phyloP scores from a whole-genome alignment of 2,888 invertebrate species.

The Pasiphila rectangulata region DNA sequence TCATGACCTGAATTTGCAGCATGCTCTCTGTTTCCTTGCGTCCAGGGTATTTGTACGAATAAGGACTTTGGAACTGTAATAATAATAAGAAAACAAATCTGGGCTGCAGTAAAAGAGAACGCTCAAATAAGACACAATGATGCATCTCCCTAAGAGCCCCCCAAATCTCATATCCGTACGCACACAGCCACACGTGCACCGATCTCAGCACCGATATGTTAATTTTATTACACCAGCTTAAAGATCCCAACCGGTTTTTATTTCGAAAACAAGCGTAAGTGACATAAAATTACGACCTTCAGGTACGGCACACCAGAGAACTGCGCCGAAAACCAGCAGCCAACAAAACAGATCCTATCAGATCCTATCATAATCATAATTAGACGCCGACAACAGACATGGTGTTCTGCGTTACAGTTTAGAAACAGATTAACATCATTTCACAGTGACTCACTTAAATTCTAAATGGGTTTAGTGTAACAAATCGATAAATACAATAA shows the following conservation, averaged over 20 bases:
- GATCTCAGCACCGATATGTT: conserved; percentile 70
- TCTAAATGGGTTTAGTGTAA: conserved; percentile 41
- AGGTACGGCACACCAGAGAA: conserved; percentile 39
- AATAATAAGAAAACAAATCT: not conserved
- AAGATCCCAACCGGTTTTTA: conserved; percentile 73
- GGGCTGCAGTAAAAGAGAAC: not conserved
- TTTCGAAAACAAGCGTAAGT: conserved; percentile 72
- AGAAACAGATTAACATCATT: conserved; percentile 46
- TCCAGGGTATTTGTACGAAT: not conserved
- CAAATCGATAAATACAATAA: conserved; percentile 38
- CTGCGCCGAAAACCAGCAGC: conserved; percentile 46
- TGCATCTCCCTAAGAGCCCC: conserved; percentile 31
- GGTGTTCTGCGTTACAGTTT: conserved; percentile 36
- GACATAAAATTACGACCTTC: conserved; percentile 70
- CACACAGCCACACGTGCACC: conserved; percentile 48
- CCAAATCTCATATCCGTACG: conserved; percentile 40
- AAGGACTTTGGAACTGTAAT: not conserved
- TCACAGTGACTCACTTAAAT: conserved; percentile 39
- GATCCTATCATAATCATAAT: conserved; percentile 31
- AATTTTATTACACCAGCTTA: conserved; percentile 75
- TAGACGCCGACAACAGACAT: conserved; percentile 15
- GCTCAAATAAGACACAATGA: not conserved
- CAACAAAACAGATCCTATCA: conserved; percentile 43
- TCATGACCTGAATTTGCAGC: conserved; percentile 16
- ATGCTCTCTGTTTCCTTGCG: not conserved